Conservation (phyloP, 2,888 invertebrate genomes). For the Apodemia duryi region DNA sequence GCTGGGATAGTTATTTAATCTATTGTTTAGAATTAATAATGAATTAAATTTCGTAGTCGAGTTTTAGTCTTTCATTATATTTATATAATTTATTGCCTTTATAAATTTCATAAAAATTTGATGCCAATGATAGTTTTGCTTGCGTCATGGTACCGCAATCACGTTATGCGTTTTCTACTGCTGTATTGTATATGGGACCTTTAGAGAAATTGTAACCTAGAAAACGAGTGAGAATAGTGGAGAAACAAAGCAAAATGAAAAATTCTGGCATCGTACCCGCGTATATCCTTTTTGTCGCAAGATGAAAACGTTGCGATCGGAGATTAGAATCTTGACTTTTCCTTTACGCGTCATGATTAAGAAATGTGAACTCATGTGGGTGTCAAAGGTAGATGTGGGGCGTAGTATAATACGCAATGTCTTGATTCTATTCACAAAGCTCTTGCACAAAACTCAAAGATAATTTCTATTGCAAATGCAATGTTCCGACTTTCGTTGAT, state of each 20-base stretch:
- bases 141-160: not conserved
- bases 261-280: slow-evolving; percentile 20
- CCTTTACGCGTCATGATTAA: slow-evolving; percentile 33
- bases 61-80: too few relatives aligned
- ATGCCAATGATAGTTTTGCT: too few relatives aligned
- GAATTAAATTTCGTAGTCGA: too few relatives aligned
- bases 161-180: not conserved
- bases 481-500: not conserved
- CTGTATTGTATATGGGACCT: not conserved
- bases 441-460: slow-evolving; percentile 5
- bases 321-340: slow-evolving; percentile 30
- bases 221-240: not conserved
- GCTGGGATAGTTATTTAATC: too few relatives aligned
- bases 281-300: slow-evolving; percentile 27
- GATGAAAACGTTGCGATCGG: slow-evolving; percentile 28
- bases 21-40: too few relatives aligned
- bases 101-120: too few relatives aligned
- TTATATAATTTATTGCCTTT: too few relatives aligned
- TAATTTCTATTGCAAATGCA: not conserved
- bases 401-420: slow-evolving; percentile 21
- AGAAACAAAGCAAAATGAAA: slow-evolving; percentile 21
- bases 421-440: slow-evolving; percentile 17
- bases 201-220: not conserved
- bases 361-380: slow-evolving; percentile 29
- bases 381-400: slow-evolving; percentile 28